Evolutionary conservation across 2,113 vertebrate genomes (phyloP).

Genomic region (Epinephelus moara): DNA sequence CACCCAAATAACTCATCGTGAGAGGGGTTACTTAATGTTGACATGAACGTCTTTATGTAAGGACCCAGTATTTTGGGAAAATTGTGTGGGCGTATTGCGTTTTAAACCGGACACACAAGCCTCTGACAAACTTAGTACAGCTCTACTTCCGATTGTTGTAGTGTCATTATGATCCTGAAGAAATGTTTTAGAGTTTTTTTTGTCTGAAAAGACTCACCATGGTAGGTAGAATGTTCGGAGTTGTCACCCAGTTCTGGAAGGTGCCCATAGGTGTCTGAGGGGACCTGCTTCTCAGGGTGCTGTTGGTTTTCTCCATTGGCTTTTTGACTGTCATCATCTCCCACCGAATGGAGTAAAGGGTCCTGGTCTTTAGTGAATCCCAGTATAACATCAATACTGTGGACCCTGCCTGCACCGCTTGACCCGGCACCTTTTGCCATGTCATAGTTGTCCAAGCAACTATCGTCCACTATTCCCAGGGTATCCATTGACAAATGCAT

Average conservation of each 20-base stretch:
- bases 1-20: neutral
- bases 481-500: constrained; percentile 88
- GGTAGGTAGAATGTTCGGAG: constrained; percentile 66
- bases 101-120: neutral
- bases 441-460: constrained; percentile 85
- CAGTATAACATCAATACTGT: constrained; percentile 87
- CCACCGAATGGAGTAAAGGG: constrained; percentile 76
- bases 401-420: constrained; percentile 77
- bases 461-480: constrained; percentile 84
- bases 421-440: constrained; percentile 83
- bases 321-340: constrained; percentile 67
- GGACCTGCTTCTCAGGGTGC: constrained; percentile 61
- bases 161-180: neutral
- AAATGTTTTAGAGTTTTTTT: neutral
- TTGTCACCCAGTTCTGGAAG: constrained; percentile 76
- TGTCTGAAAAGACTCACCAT: constrained; percentile 75
- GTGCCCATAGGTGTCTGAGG: constrained; percentile 68
- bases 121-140: neutral
- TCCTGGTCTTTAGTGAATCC: constrained; percentile 88
- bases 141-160: neutral
- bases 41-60: neutral
- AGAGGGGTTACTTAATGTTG: neutral
- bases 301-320: constrained; percentile 54
- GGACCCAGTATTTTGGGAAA: neutral
- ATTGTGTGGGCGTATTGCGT: neutral